phyloP scores from a whole-genome alignment of 2,797 vertebrate species.

The Prionace glauca region DNA sequence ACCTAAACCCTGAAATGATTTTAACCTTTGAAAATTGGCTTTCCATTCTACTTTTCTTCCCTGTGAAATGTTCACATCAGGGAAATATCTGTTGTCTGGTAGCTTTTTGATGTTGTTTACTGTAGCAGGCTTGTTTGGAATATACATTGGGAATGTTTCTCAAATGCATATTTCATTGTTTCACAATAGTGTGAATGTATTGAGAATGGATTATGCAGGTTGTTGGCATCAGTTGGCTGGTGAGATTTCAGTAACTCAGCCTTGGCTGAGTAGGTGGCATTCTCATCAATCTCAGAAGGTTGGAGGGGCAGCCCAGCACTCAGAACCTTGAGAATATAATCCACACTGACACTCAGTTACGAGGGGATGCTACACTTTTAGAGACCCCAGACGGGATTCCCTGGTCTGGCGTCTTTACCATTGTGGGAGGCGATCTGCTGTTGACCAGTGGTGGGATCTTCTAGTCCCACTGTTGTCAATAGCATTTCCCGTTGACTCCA shows the following conservation, averaged over 20 bases:
- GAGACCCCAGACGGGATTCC: no score
- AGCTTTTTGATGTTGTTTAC: not conserved
- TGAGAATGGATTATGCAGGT: not conserved
- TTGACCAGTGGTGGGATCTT: no score
- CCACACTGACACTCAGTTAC: no score
- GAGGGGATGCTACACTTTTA: not conserved
- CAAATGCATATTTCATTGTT: not conserved
- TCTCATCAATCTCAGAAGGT: not conserved
- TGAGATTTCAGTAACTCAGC: not conserved
- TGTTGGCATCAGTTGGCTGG: not conserved
- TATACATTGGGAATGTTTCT: not conserved
- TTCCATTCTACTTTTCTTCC: not conserved
- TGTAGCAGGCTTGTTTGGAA: not conserved
- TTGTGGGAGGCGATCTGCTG: no score
- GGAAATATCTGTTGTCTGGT: not conserved
- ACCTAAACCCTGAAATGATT: not conserved
- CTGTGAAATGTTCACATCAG: not conserved
- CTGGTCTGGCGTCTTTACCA: no score
- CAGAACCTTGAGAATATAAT: not conserved
- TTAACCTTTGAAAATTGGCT: slow-evolving; percentile 8
- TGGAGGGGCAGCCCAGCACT: not conserved
- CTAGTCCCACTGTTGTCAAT: no score
- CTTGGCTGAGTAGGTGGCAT: not conserved
- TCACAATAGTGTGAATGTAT: not conserved
- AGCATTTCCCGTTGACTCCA: no score